These are phyloP conservation scores for Ptychochromis oligacanthus DNA, from an alignment of 2,113 vertebrate species.

Conservation along the genomic window DNA sequence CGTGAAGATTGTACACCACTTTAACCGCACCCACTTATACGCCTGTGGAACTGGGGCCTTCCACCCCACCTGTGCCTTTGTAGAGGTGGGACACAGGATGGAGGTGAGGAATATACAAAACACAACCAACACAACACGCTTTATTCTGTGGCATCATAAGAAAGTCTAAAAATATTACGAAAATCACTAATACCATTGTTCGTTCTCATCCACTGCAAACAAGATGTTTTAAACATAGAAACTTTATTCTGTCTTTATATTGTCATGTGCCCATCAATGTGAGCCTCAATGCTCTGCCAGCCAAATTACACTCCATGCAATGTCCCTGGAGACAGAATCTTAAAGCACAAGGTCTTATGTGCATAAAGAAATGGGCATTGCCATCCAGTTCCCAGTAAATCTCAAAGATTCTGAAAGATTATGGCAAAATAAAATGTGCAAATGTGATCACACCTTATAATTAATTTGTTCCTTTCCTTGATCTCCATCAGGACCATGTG, in stretches of 20 bases:
- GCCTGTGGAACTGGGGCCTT: conserved; percentile 95
- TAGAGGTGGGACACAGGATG: conserved; percentile 88
- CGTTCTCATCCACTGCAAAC: neutral
- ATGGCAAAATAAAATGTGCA: neutral
- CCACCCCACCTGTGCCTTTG: conserved; percentile 90
- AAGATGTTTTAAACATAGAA: neutral
- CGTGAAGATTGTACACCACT: conserved; percentile 92
- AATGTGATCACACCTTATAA: neutral
- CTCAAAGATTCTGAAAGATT: neutral
- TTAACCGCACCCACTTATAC: conserved; percentile 92
- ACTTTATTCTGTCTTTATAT: fast-evolving
- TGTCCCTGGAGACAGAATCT: neutral
- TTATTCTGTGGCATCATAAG: neutral
- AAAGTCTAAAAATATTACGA: neutral
- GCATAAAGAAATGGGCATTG: neutral
- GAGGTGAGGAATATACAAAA: conserved; percentile 82
- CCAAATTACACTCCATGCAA: too few species aligned
- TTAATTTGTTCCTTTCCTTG: neutral
- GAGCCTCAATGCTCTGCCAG: neutral
- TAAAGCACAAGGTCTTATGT: neutral
- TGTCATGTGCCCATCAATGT: neutral
- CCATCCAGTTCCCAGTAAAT: neutral
- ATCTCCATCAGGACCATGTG: conserved; percentile 83
- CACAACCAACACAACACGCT: neutral
- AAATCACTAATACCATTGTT: neutral